phyloP scores from a whole-genome alignment of 2,113 vertebrate species.

The Peucedramus taeniatus region DNA sequence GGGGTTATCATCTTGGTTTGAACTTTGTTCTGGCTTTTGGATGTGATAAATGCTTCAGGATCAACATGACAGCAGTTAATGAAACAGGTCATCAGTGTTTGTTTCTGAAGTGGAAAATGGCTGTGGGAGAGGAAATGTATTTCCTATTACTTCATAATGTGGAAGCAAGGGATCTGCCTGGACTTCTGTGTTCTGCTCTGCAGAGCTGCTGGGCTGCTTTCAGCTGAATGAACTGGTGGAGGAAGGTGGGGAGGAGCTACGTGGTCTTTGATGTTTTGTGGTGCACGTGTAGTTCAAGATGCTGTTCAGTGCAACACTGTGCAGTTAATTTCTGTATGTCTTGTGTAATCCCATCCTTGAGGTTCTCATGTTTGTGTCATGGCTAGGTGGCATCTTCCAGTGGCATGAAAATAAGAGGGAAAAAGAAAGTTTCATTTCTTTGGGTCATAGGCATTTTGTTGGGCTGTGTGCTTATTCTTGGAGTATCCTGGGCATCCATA shows the following conservation, averaged over 20 bases:
- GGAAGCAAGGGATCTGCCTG: background rate
- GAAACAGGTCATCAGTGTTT: background rate
- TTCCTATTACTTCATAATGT: background rate
- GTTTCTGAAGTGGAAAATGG: background rate
- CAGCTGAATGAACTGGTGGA: background rate
- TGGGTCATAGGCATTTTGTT: background rate
- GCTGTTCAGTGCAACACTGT: background rate
- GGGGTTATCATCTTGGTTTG: background rate
- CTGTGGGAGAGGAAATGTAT: background rate
- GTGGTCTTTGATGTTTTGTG: background rate
- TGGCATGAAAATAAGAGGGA: background rate
- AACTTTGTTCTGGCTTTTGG: slow-evolving; percentile 7
- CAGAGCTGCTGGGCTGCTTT: background rate
- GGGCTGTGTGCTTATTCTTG: background rate
- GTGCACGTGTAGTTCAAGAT: background rate
- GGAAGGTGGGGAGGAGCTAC: background rate
- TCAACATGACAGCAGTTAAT: background rate
- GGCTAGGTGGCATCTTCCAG: background rate
- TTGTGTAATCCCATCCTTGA: background rate
- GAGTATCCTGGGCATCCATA: background rate
- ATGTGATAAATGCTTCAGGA: background rate
- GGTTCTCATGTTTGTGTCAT: background rate
- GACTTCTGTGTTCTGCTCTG: background rate
- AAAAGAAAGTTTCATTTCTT: background rate
- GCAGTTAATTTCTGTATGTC: background rate